Evolutionary conservation across 1,140 invertebrate genomes (phyloP).

Genomic region (Leptinotarsa texana): DNA sequence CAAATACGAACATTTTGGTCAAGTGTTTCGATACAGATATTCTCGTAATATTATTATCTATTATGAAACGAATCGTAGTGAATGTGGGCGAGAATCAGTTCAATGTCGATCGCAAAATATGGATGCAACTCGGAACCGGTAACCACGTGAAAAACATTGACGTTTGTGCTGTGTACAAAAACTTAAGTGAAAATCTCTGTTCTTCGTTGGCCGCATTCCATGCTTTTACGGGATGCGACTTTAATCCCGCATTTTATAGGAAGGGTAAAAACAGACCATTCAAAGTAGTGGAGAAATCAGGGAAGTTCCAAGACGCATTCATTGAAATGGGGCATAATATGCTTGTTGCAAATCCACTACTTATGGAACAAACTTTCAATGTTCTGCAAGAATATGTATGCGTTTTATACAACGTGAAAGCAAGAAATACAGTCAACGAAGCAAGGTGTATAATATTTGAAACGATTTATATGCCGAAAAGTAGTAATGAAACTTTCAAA

Average conservation of each 20-base stretch:
- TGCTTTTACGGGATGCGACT: conserved; percentile 15
- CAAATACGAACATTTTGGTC: conserved; percentile 12
- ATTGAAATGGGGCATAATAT: neutral
- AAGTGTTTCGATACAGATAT: conserved; percentile 17
- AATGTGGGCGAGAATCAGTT: too few relatives aligned
- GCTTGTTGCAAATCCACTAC: too few relatives aligned
- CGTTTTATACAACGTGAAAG: too few relatives aligned
- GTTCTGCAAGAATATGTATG: too few relatives aligned
- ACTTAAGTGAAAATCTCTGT: neutral
- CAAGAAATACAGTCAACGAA: too few relatives aligned
- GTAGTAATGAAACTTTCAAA: too few relatives aligned
- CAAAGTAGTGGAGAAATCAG: neutral
- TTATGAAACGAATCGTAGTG: neutral
- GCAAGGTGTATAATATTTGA: too few relatives aligned
- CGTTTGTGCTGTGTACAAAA: neutral
- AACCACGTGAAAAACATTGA: conserved; percentile 13
- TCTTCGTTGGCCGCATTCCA: conserved; percentile 6
- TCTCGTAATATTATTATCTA: neutral
- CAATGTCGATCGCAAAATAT: neutral
- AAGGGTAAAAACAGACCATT: neutral
- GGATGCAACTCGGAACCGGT: conserved; percentile 2
- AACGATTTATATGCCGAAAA: too few relatives aligned
- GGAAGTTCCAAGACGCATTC: neutral
- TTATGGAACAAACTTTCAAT: too few relatives aligned
- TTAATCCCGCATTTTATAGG: conserved; percentile 10